phyloP scores from a whole-genome alignment of 2,888 invertebrate genomes.

The Melieria crassipennis region DNA sequence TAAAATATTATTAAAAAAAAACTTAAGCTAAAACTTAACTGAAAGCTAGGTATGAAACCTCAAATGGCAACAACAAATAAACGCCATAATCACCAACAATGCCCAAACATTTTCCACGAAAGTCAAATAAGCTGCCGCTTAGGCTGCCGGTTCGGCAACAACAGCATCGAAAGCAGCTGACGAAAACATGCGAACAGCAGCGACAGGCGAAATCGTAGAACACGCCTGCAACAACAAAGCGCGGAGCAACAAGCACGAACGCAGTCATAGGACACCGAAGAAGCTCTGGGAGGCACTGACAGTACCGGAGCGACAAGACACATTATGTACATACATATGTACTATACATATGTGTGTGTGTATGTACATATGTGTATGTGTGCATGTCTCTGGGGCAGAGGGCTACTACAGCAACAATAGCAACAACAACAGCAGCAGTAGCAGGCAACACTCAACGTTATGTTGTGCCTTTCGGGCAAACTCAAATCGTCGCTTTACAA shows the following conservation, averaged over 20 bases:
- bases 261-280: not conserved
- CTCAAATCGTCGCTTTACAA: conserved; percentile 18
- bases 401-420: not conserved
- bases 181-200: no score
- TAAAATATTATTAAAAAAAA: no score
- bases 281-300: not conserved
- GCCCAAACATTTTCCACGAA: not conserved
- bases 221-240: not conserved
- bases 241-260: not conserved
- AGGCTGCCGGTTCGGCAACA: no score
- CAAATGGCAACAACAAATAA: no score
- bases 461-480: conserved; percentile 27
- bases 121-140: not conserved
- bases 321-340: not conserved
- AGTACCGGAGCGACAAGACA: not conserved
- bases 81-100: no score
- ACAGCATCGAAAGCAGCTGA: no score
- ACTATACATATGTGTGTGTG: not conserved
- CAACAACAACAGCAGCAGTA: conserved; percentile 5
- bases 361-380: not conserved
- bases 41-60: no score
- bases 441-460: conserved; percentile 30
- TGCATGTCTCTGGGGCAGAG: not conserved
- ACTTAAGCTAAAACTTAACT: no score
- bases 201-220: not conserved